Evolutionary conservation across 1,140 invertebrate species (phyloP).

Genomic region (Caenorhabditis tropicalis): DNA sequence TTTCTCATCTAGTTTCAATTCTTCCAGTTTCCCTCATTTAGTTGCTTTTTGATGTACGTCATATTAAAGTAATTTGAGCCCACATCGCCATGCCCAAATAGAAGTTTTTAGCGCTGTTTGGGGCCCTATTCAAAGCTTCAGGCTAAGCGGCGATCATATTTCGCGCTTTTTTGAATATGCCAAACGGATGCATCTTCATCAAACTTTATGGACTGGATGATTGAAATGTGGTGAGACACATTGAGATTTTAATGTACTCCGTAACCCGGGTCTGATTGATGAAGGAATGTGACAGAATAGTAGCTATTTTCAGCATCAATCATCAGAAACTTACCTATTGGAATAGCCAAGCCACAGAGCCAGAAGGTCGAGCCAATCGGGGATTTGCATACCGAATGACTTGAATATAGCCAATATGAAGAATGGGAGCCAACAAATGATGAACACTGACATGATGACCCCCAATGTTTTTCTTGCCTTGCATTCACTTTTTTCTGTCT

Average conservation of each 20-base stretch:
- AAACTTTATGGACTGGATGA: conserved; percentile 31
- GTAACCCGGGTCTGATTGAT: not conserved
- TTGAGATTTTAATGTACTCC: not conserved
- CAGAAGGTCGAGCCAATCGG: conserved; percentile 72
- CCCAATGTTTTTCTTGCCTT: conserved; percentile 83
- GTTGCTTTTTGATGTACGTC: not conserved
- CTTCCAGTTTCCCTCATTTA: not conserved
- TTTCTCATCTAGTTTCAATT: not conserved
- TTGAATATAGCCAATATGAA: conserved; percentile 77
- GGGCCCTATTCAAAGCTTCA: no score
- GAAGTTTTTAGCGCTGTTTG: not conserved
- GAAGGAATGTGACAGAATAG: not conserved
- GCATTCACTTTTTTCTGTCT: conserved; percentile 62
- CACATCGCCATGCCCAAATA: not conserved
- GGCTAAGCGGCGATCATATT: conserved; percentile 12
- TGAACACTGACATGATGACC: conserved; percentile 94
- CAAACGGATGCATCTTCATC: conserved; percentile 34
- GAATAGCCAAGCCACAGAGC: conserved; percentile 75
- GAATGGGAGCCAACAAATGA: conserved; percentile 93
- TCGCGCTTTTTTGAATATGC: not conserved
- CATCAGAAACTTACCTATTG: conserved; percentile 70
- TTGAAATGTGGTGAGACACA: conserved; percentile 22
- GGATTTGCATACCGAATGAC: conserved; percentile 65
- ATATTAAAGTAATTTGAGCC: not conserved
- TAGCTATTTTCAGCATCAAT: not conserved